These are phyloP conservation scores for Pseudolaguvia tuberculata DNA, from an alignment of 2,113 vertebrate species.

Conservation along the genomic window DNA sequence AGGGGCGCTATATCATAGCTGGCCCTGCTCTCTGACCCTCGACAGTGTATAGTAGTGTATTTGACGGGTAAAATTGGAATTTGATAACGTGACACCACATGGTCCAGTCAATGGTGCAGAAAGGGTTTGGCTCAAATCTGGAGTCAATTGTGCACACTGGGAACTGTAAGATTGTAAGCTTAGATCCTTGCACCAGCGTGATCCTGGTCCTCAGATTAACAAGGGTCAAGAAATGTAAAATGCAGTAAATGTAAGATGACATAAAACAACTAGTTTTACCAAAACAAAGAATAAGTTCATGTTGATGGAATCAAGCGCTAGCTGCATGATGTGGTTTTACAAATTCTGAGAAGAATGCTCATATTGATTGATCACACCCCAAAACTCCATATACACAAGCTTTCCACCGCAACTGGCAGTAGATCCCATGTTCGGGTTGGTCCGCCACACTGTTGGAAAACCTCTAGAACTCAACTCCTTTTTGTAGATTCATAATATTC, in stretches of 20 bases:
- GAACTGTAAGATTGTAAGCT: too few species aligned
- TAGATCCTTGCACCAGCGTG: too few species aligned
- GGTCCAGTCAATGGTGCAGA: too few species aligned
- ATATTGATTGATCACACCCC: constrained; percentile 3
- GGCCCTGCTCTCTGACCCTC: too few species aligned
- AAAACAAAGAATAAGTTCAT: not conserved
- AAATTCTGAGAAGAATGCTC: not conserved
- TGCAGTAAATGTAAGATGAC: not conserved
- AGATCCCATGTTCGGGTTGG: not conserved
- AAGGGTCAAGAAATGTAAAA: too few species aligned
- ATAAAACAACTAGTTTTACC: not conserved
- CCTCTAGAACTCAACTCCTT: not conserved
- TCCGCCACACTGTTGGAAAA: constrained; percentile 1
- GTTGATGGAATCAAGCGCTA: not conserved
- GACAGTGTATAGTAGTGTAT: too few species aligned
- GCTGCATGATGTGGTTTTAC: not conserved
- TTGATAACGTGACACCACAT: too few species aligned
- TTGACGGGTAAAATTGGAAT: too few species aligned
- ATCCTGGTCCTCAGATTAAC: not conserved
- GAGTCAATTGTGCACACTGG: too few species aligned
- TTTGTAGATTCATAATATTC: not conserved
- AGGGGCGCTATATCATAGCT: too few species aligned
- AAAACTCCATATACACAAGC: constrained; percentile 5
- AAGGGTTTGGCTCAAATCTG: too few species aligned
- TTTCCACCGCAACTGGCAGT: constrained; percentile 11